Evolutionary conservation across 2,888 invertebrate species (phyloP).

Genomic region (Conops quadrifasciatus): DNA sequence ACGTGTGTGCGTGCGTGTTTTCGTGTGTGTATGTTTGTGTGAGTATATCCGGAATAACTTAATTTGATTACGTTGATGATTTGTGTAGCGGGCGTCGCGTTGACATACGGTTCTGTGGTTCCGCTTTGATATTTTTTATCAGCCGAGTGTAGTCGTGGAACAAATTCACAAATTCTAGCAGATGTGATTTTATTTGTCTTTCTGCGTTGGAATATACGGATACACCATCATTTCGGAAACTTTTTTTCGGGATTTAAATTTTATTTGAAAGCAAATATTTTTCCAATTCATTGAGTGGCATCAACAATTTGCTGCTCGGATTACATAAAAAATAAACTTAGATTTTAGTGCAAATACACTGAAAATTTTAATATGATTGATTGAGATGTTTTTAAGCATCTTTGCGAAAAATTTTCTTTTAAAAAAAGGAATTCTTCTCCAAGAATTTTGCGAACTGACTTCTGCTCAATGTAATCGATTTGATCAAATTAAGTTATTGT

Average conservation of each 20-base stretch:
- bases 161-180: conserved; percentile 35
- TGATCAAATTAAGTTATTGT: no score
- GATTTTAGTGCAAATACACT: not conserved
- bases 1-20: conserved; percentile 8
- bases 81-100: conserved; percentile 48
- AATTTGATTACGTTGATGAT: conserved; percentile 59
- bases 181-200: conserved; percentile 36
- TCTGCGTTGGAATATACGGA: conserved; percentile 17
- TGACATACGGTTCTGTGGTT: conserved; percentile 38
- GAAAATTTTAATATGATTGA: not conserved
- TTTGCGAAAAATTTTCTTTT: no score
- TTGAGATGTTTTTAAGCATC: not conserved
- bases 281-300: conserved; percentile 15
- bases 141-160: not conserved
- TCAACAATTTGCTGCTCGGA: conserved; percentile 29
- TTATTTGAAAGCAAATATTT: conserved; percentile 33
- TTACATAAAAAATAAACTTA: conserved; percentile 2
- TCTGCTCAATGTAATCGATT: no score
- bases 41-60: conserved; percentile 40
- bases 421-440: no score
- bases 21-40: not conserved
- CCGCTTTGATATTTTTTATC: conserved; percentile 21
- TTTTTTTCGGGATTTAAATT: conserved; percentile 24
- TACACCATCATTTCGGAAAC: conserved; percentile 2
- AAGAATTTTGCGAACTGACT: no score